Base-by-base conservation (phyloP, 2,888 invertebrate genomes). In the Tetanocera ferruginea region DNA sequence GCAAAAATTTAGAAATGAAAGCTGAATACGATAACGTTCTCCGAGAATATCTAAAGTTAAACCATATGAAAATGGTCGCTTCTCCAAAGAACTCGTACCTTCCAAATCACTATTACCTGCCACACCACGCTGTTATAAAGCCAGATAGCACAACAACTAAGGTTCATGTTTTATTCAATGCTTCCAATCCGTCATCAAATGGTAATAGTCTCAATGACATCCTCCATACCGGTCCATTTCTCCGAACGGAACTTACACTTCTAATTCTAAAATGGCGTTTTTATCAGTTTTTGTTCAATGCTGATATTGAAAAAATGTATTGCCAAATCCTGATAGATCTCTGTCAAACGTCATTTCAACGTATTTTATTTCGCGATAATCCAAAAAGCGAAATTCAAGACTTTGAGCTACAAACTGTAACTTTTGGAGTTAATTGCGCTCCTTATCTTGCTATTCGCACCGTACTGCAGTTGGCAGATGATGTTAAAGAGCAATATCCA, bases 121-220 rank as follows among this genome's bases (percentile, higher is more conserved):
- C 72, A 9, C 76, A 74, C 19, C 76, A 76, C 28, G 76, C 67
- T 1, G 76, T 76, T 17, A 37, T 78, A 19, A 78, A 78, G 31
- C 78, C 72, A n/a, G 76, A 78, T 4, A 69, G 69, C 25, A 67
- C n/a, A 17, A 73, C 78, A 43, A 77, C 72, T 17, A 66, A 72
- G 9, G 67, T 77, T 34, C 34, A 73, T 6, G 79, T 77, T 3
- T 76, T 77, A 2, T 79, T 79, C 49, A 79, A 79, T n/a, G 74
- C 71, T 5, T 77, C 79, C 0, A 17, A 19, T 25, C 37, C 69
- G 0, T 67, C 74, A 2, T 60, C 77, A 11, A 77, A 77, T 52
- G 66, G 75, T 17, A 14, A 34, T 9, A 75, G 71, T 55, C 57
- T 75, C 14, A 75, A 79, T 49, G 77, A 79, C 37, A 57, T 79